Evolutionary conservation across 2,888 invertebrate species (phyloP), one percentile per base, ranked within the genome.

Genomic region (Chrysolina americana): DNA sequence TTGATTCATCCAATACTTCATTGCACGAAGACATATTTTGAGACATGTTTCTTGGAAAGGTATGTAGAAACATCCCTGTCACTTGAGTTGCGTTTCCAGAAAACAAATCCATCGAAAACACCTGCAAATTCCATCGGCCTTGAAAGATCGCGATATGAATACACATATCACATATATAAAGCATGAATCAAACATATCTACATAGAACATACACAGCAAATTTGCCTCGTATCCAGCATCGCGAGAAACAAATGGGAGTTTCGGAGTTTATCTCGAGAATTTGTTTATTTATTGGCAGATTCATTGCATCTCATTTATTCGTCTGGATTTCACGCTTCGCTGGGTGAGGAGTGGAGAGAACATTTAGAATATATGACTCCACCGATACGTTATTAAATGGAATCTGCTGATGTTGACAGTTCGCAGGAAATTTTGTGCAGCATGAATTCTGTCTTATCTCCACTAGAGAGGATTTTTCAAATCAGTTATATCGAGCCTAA

Each of bases 261-360:
- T 53, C 13, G 21, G 21, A 13, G 53, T 53, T 53, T 53, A 53
- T 53, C 53, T 53, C 53, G 13, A 19, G 53, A 21, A 53, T 53
- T 53, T 53, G 53, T 53, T 53, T 53, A 53, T 53, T 53, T 53
- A 53, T 53, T 21, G 53, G 53, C 53, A 53, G 53, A 53, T 53
- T 53, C 53, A 53, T 53, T 53, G 53, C 53, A 15, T 53, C 53
- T 53, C 53, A 53, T 53, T 53, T 53, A 53, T 21, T 53, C 21
- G 53, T 23, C 21, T 53, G 53, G 23, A 53, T 53, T 53, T 53
- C 53, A 53, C 53, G 53, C 53, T 21, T 10, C 21, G 10, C 11
- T 21, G 23, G 21, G 13, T 21, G 21, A 13, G 21, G 19, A 53
- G 21, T 15, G 53, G 21, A 21, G 53, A 19, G 21, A 36, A 10